Base-by-base conservation (phyloP, 2,113 vertebrate species). In the Drymodes brunneopygia region DNA sequence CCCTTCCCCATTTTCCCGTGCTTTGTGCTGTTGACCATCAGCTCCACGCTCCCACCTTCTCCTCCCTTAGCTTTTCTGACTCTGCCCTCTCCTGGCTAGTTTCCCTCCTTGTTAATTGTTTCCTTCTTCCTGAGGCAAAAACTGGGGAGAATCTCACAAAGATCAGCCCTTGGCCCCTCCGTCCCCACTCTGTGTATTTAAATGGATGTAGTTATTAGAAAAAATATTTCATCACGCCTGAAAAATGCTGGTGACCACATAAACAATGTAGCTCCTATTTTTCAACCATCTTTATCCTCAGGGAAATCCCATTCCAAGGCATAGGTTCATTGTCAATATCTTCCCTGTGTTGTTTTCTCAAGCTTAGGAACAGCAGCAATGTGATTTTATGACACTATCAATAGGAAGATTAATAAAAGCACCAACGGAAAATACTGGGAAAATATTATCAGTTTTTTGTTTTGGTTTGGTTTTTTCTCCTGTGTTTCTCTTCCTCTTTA, bases 51-150 rank as follows among this genome's bases (percentile, higher is more conserved):
- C 29, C 11, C 2, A 9, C 10, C 36, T 50, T 70, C 23, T 51
- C 14, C n/a, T 90, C 35, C 77, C 20, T 84, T 87, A 53, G 94
- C 94, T 87, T 95, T 95, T 89, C 80, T 33, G 48, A 95, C 71
- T 95, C 94, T 97, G 95, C 96, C 95, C 96, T 96, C 95, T 96
- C 86, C 94, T 92, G 95, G 96, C 73, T 91, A 3, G 2, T 77
- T 33, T 65, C 25, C 15, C 12, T 47, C 62, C 45, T 35, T 48
- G 18, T 21, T 45, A 45, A 42, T 50, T 8, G 25, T 48, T 75
- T 81, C 8, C 23, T 88, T 56, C 31, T 72, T 35, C 45, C 47
- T 8, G 13, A 57, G n/a, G 31, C 4, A 48, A 44, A 60, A 64
- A 56, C n/a, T 27, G 44, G 67, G 15, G 29, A 35, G 15, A 65